Base-by-base conservation (phyloP, 2,797 vertebrate species). In the Sebastes hubbsi region DNA sequence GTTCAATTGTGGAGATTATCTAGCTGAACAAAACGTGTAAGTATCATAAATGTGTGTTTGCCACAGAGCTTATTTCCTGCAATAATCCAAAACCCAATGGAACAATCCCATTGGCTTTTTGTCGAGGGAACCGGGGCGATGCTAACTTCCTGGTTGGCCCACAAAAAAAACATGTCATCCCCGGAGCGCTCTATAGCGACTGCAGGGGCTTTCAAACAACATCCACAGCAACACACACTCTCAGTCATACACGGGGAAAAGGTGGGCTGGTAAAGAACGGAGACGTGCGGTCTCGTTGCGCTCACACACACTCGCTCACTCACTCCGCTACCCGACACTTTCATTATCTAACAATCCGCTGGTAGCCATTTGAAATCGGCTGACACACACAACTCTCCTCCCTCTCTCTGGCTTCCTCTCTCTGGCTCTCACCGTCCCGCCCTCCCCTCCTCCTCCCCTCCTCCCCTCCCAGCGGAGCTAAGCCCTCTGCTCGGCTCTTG, bases 401-500 rank as follows among this genome's bases (percentile, higher is more conserved):
- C 16, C 59, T 22, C 72, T 60, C 68, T 24, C 71, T 29, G n/a
- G 34, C 56, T 24, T 38, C 13, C 6, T 13, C 59, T 75, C 59
- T 20, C 55, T 58, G 59, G 46, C 70, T 81, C 72, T 69, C 66
- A 6, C 49, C 63, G 49, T 52, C 74, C 76, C 38, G 24, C 2
- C 65, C 20, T 13, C 36, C 36, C 71, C 38, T 55, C 65, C 66
- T 65, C 49, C n/a, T 62, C 68, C 25, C 63, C 52, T 80, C 81
- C 38, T 30, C 65, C 73, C 84, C 63, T 90, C 84, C 87, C 82
- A 78, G 88, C n/a, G 69, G 75, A 89, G 87, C 86, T 89, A 89
- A 93, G 90, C 91, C 92, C 89, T 87, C 75, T 82, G 80, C 84
- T 87, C 87, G 67, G 86, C 79, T 90, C 85, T 85, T 88, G 84